Base-by-base conservation (phyloP, 1,140 invertebrate species). In the Ostrea denselamellosa region DNA sequence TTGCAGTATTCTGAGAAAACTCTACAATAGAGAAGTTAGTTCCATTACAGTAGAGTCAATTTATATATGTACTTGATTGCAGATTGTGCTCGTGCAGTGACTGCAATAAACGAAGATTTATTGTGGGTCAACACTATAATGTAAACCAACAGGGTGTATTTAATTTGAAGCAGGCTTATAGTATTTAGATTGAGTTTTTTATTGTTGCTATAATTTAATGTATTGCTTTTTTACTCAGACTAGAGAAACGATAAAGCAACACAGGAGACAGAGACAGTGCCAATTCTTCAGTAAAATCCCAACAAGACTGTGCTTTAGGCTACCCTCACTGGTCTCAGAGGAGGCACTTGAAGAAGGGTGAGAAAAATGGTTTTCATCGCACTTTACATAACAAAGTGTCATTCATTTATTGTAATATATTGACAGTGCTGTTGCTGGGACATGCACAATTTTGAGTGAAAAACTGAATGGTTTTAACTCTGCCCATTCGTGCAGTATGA, bases 291-390 rank as follows among this genome's bases (percentile, higher is more conserved):
- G 91, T 44, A 95, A 94, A 89, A 93, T 95, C 68, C 94, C 94
- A 85, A 93, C 93, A 54, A 91, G 95, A 34, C 90, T 95, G 65
- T 94, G 94, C 82, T 95, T 94, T 87, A 89, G 91, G 54, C 85
- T 95, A 17, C 92, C 91, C 85, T 91, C 92, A 19, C 89, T 95
- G 34, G 94, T 95, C 54, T 92, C 94, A 51, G 89, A 92, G 83
- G 92, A 92, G 87, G 91, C 95, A 51, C 89, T 95, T 10, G 92
- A 95, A 89, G 94, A 95, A 90, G 95, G 95, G 95, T 95, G 90
- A 92, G 92, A 88, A 22, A 86, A 84, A 54, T 58, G 51, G 65
- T 62, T 14, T 62, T 22, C 22, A 28, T 51, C 44, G 14, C 19
- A 14, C 10, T 7, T 0, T 12, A 81, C 5, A 51, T 14, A 3